Evolutionary conservation across 2,797 vertebrate species (phyloP), one percentile per base, ranked within the genome.

Genomic region (Steatocranus sp.): DNA sequence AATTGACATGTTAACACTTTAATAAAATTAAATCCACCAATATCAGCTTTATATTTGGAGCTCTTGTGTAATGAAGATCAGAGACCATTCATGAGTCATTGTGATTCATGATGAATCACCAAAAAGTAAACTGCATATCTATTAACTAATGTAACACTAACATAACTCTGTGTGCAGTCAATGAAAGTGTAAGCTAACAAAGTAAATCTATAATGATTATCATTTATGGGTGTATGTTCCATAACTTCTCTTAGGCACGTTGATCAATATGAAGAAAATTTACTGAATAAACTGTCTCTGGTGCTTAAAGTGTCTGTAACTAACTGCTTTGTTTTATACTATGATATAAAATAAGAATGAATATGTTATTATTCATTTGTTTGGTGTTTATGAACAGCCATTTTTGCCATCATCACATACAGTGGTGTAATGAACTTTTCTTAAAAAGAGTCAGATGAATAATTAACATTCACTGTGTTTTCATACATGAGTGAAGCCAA

Each of bases 91-190:
- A 70, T 46, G 23, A 70, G 1, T 70, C 23, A 46, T 70, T 70
- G 15, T 70, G 66, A 70, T 70, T 70, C 41, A 46, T 70, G 61
- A 66, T 66, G 6, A 27, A 27, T 46, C 66, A 70, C 25, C 41
- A 48, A 18, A 48, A 73, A 48, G 66, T 30, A 48, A 41, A 73
- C 15, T 34, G n/a, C 10, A 34, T 70, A 70, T 70, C 41, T 70
- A 46, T 18, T 46, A 70, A 46, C 66, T 30, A 48, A 7, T 48
- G 66, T 46, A n/a, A 27, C 41, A 70, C 41, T 46, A 70, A 27
- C 41, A 25, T 70, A 46, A 46, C 15, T 27, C 66, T 63, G 18
- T 63, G 58, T 20, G 11, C 18, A 63, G 58, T 63, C 32, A 63
- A 20, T 63, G 58, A 63, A 63, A 36, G 32, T 63, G 58, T 36